A percentile compares a stretch with the other conserved stretches of the same genome.
Evolutionary conservation across 2,113 vertebrate species (phyloP).

Genomic region (Cyanoramphus novaezelandiae): DNA sequence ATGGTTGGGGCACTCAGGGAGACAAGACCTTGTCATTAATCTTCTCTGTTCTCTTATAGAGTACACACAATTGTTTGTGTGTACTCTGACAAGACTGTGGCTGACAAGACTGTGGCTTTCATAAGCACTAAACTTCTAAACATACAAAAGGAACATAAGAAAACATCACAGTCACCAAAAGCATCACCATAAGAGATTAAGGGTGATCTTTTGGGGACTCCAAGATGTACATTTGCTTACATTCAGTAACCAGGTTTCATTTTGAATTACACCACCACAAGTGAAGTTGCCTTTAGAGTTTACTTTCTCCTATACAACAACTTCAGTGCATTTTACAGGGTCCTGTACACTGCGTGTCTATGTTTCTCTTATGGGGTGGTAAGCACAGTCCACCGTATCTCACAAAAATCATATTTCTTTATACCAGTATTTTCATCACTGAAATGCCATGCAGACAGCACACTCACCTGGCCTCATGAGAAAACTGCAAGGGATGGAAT

Average conservation of each 20-base stretch:
- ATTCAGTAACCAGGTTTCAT: not conserved
- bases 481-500: slow-evolving; percentile 33
- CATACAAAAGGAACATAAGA: not conserved
- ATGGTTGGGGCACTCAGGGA: not conserved
- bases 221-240: not conserved
- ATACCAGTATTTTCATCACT: not conserved
- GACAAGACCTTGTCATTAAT: not conserved
- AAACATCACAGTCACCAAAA: not conserved
- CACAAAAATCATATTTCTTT: not conserved
- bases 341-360: accelerated
- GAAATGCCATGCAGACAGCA: slow-evolving; percentile 58
- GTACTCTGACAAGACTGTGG: not conserved
- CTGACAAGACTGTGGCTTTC: not conserved
- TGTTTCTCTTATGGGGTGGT: not conserved
- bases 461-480: slow-evolving; percentile 58
- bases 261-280: not conserved
- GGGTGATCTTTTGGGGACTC: not conserved
- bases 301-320: not conserved
- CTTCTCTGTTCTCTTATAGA: not conserved
- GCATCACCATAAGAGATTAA: not conserved
- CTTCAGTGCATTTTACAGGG: not conserved
- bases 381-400: not conserved
- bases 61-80: not conserved
- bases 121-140: not conserved
- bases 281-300: not conserved